Percentiles rank a stretch among this genome's conserved stretches.
Conservation (phyloP, 1,140 invertebrate genomes). For the Cotesia typhae region DNA sequence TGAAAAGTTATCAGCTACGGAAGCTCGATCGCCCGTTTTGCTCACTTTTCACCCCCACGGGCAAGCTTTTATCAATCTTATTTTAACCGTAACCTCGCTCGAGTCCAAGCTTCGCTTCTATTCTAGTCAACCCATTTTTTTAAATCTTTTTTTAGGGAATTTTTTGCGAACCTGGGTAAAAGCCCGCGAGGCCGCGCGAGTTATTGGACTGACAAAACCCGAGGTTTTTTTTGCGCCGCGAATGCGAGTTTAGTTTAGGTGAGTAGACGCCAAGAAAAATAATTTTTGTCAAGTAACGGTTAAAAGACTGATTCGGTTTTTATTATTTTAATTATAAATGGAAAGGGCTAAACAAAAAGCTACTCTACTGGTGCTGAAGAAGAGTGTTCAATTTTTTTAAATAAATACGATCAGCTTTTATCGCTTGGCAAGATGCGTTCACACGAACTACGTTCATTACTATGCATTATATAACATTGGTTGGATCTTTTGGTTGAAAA, state of each 20-base stretch:
- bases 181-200: too few species aligned
- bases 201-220: too few species aligned
- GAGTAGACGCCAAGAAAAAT: too few species aligned
- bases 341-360: too few species aligned
- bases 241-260: too few species aligned
- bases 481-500: slow-evolving; percentile 7
- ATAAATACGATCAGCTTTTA: neutral
- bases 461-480: neutral
- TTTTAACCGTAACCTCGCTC: slow-evolving; percentile 42
- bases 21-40: slow-evolving; percentile 26
- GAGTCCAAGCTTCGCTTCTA: slow-evolving; percentile 16
- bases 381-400: too few species aligned
- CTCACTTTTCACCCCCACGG: slow-evolving; percentile 9
- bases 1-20: neutral
- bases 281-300: too few species aligned
- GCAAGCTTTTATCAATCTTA: slow-evolving; percentile 41
- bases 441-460: slow-evolving; percentile 7
- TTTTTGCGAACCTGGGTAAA: too few species aligned
- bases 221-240: too few species aligned
- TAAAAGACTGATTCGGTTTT: too few species aligned
- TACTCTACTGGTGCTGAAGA: too few species aligned
- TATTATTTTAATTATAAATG: too few species aligned
- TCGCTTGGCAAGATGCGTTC: slow-evolving; percentile 19
- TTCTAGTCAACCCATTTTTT: neutral
- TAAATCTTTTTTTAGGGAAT: neutral